phyloP scores from a whole-genome alignment of 2,113 vertebrate genomes.

The Catharus bicknelli region DNA sequence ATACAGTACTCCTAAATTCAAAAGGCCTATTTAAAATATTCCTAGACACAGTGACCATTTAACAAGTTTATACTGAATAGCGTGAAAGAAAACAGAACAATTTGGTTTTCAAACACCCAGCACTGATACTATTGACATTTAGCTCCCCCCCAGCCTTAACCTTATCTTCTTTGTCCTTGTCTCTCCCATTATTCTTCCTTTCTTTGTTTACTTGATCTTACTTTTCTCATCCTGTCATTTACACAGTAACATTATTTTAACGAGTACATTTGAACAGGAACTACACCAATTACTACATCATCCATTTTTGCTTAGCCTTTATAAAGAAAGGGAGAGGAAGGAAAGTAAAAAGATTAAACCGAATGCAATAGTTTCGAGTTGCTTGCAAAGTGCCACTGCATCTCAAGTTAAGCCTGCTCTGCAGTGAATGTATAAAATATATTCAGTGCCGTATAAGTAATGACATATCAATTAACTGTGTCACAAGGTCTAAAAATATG shows the following conservation, averaged over 20 bases:
- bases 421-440: slow-evolving; percentile 75
- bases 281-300: slow-evolving; percentile 55
- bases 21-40: slow-evolving; percentile 50
- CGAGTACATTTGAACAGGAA: slow-evolving; percentile 68
- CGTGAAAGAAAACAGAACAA: slow-evolving; percentile 49
- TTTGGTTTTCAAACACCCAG: slow-evolving; percentile 33
- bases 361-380: slow-evolving; percentile 35
- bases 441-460: slow-evolving; percentile 79
- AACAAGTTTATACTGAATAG: slow-evolving; percentile 59
- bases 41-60: slow-evolving; percentile 44
- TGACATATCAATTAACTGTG: slow-evolving; percentile 85
- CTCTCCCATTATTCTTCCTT: slow-evolving; percentile 37
- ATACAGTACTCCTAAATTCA: slow-evolving; percentile 33
- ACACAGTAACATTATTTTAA: slow-evolving; percentile 71
- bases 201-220: slow-evolving; percentile 62
- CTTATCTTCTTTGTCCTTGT: slow-evolving; percentile 47
- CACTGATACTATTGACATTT: slow-evolving; percentile 51
- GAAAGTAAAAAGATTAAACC: slow-evolving; percentile 44
- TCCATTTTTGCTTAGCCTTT: slow-evolving; percentile 62
- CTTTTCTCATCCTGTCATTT: slow-evolving; percentile 58
- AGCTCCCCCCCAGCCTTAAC: slow-evolving; percentile 32
- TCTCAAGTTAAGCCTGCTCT: slow-evolving; percentile 63
- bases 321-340: slow-evolving; percentile 48
- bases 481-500: slow-evolving; percentile 87
- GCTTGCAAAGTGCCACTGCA: slow-evolving; percentile 66